Base-by-base conservation (phyloP, 2,888 invertebrate genomes). In the Trichacis sp. region DNA sequence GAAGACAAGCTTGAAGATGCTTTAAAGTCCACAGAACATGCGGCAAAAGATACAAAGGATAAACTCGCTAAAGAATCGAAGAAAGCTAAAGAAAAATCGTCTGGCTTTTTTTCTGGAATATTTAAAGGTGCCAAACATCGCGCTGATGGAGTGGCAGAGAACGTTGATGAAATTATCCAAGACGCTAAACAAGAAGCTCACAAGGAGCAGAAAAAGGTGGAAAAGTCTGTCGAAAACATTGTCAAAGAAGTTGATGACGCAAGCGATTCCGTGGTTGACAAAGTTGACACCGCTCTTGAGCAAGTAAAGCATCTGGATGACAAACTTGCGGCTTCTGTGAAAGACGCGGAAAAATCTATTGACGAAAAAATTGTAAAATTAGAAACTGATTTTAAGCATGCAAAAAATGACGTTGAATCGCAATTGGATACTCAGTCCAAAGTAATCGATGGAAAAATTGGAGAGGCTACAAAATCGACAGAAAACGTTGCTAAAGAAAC, bases 381-480 rank as follows among this genome's bases (percentile, higher is more conserved):
- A 11, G 12, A 42, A 33, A 33, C 8, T 6, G 9, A n/a, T n/a
- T 33, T 33, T 2, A 9, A 6, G 2, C 5, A 33, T 3, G n/a
- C 8, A n/a, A 33, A 33, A 33, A n/a, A 33, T 6, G 33, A 24
- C 12, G 87, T 18, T 9, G 38, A 33, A 3, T 17, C 86, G 69
- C 83, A 85, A 38, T 85, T 86, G 5, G 64, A 64, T 17, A 46
- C 55, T 5, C 63, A 45, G 8, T 49, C 47, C 1, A 67, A 77
- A 84, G 85, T 56, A 86, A 85, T 64, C 86, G 86, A 52, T 1
- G 51, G 38, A 0, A 69, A 70, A n/a, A 40, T 51, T 5, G 50
- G 87, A 86, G 86, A 87, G 20, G 85, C 87, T 8, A 73, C 87
- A 0, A 87, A 46, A 46, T 46, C 46, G 11, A 15, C 14, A 6